Evolutionary conservation across 2,113 vertebrate genomes (phyloP).

Genomic region (Tangachromis dhanisi): DNA sequence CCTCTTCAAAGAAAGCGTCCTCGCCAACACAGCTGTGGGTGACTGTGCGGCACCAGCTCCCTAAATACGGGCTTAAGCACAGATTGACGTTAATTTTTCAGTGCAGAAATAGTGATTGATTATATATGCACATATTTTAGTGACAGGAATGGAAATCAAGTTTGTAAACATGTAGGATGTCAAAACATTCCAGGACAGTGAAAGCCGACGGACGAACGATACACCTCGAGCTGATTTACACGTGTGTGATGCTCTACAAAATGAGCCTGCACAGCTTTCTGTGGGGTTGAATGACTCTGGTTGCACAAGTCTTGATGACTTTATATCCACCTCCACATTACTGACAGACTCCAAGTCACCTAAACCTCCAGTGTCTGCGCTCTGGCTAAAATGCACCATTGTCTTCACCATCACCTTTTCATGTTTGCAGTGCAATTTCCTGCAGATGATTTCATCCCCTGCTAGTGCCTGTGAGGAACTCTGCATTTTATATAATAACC

Average conservation of each 20-base stretch:
- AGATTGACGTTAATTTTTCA: background rate
- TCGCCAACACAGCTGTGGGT: background rate
- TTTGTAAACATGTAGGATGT: background rate
- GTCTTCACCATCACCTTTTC: constrained; percentile 35
- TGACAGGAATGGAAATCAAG: background rate
- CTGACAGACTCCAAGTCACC: background rate
- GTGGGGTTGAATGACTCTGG: background rate
- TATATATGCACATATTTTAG: background rate
- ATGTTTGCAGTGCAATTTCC: constrained; percentile 6
- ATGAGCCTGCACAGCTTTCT: background rate
- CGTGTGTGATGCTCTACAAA: background rate
- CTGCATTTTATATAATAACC: constrained; percentile 16
- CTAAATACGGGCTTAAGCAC: background rate
- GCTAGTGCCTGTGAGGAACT: background rate
- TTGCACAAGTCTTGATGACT: background rate
- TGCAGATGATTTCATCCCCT: background rate
- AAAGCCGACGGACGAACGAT: background rate
- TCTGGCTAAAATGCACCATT: background rate
- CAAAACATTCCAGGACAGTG: background rate
- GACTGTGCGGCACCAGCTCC: background rate
- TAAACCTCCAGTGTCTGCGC: background rate
- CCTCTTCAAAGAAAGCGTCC: background rate
- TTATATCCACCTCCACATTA: background rate
- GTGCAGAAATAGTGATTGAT: background rate
- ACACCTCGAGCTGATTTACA: background rate